These are phyloP conservation scores for Hepsetus odoe DNA, from an alignment of 2,113 vertebrate species.

Conservation along the genomic window DNA sequence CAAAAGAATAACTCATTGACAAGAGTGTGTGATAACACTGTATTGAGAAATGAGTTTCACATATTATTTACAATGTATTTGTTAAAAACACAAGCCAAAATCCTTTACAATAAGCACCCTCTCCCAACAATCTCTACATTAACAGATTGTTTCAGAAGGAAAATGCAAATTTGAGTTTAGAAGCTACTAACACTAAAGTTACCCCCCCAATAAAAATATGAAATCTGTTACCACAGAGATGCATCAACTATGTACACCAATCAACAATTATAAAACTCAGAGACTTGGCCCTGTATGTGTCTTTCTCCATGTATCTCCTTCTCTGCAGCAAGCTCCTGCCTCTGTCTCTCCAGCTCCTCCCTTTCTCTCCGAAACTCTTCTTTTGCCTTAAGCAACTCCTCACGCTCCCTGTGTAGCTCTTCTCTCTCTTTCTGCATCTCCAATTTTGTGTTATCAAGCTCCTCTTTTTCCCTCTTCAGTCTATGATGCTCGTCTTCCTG, in stretches of 20 bases:
- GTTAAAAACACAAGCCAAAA: conserved; percentile 31
- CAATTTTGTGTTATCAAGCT: conserved; percentile 58
- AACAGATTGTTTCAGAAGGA: conserved; percentile 20
- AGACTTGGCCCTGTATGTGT: conserved; percentile 47
- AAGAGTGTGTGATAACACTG: conserved; percentile 24
- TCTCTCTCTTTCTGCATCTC: conserved; percentile 62
- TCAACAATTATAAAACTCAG: conserved; percentile 56
- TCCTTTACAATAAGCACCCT: background rate
- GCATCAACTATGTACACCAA: background rate
- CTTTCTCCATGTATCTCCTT: conserved; percentile 42
- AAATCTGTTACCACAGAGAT: conserved; percentile 42
- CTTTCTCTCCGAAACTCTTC: conserved; percentile 60
- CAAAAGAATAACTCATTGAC: background rate
- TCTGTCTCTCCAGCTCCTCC: conserved; percentile 52
- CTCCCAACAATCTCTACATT: background rate
- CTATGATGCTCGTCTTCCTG: conserved; percentile 67
- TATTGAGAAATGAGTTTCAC: conserved; percentile 34
- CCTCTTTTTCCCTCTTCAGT: conserved; percentile 60
- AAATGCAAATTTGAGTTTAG: conserved; percentile 9
- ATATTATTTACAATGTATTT: conserved; percentile 13
- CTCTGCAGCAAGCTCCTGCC: conserved; percentile 37
- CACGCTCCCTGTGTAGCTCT: conserved; percentile 58
- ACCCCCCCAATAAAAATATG: conserved; percentile 42
- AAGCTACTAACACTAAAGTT: conserved; percentile 33
- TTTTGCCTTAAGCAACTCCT: conserved; percentile 47